Conservation (phyloP, 2,113 vertebrate genomes). For the Dicrurus megarhynchus region DNA sequence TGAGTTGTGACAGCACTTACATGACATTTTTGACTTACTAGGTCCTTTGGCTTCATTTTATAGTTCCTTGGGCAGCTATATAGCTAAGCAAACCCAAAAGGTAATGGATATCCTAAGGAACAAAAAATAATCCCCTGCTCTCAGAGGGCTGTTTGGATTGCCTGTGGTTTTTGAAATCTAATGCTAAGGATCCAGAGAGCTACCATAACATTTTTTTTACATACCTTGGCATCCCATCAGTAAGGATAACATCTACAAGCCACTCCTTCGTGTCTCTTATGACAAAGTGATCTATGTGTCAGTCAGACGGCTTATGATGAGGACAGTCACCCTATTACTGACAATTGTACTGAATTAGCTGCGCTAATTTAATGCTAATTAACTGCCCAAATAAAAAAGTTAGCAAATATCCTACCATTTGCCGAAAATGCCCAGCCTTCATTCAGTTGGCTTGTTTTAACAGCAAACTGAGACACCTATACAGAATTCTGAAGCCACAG, state of each 20-base stretch:
- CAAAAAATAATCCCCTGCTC: background rate
- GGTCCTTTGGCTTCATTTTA: background rate
- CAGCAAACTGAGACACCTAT: background rate
- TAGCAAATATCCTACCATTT: background rate
- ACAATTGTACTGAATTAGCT: background rate
- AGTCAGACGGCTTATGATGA: background rate
- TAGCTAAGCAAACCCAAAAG: background rate
- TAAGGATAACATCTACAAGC: background rate
- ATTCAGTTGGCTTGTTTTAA: background rate
- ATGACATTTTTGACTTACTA: background rate
- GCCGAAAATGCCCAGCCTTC: background rate
- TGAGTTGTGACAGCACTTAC: background rate
- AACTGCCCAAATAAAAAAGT: background rate
- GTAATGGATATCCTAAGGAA: background rate
- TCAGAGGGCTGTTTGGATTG: background rate
- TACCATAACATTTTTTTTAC: background rate
- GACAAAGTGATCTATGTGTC: background rate
- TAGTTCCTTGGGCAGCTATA: background rate
- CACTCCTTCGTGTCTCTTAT: background rate
- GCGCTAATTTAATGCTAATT: background rate
- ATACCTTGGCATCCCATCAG: background rate
- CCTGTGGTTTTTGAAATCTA: conserved; percentile 9
- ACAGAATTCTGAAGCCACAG: background rate
- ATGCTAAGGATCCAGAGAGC: background rate
- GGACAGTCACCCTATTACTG: background rate